phyloP scores from a whole-genome alignment of 2,888 invertebrate genomes.

The Liodrosophila aerea region DNA sequence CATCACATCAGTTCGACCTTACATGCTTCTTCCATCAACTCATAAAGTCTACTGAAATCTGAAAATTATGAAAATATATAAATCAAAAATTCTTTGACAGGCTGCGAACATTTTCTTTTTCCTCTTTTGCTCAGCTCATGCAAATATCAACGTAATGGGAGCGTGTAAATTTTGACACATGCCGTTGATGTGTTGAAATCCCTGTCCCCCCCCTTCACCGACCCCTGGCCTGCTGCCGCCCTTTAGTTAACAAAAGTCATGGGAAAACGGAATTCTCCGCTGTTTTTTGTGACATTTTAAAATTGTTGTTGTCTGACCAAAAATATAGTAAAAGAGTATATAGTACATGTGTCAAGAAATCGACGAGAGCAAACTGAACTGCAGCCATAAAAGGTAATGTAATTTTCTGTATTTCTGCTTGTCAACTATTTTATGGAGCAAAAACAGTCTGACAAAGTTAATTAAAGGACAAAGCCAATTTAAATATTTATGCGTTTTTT shows the following conservation, averaged over 20 bases:
- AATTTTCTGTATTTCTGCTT: constrained; percentile 10
- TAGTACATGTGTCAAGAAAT: constrained; percentile 57
- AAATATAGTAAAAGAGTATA: constrained; percentile 49
- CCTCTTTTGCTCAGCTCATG: constrained; percentile 38
- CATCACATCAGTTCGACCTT: constrained; percentile 16
- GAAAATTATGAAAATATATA: constrained; percentile 22
- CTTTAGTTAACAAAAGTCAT: constrained; percentile 48
- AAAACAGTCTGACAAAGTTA: constrained; percentile 40
- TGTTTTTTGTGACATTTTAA: constrained; percentile 27
- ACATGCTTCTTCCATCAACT: constrained; percentile 20
- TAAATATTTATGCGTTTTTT: constrained; percentile 55
- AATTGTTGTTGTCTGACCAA: constrained; percentile 59
- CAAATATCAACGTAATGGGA: constrained; percentile 61
- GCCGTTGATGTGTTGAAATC: constrained; percentile 49
- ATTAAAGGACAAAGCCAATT: constrained; percentile 62
- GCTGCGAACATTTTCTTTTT: constrained; percentile 37
- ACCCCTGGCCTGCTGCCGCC: constrained; percentile 20
- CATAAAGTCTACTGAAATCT: constrained; percentile 4
- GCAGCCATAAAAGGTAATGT: constrained; percentile 46
- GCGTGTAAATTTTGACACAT: constrained; percentile 73
- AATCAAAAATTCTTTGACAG: constrained; percentile 45
- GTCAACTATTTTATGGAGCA: constrained; percentile 4
- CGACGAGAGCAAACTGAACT: constrained; percentile 8
- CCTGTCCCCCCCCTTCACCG: not conserved
- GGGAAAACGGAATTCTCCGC: constrained; percentile 31